Evolutionary conservation across 2,888 invertebrate species (phyloP), one percentile per base, ranked within the genome.

Genomic region (Melitaea athalia): DNA sequence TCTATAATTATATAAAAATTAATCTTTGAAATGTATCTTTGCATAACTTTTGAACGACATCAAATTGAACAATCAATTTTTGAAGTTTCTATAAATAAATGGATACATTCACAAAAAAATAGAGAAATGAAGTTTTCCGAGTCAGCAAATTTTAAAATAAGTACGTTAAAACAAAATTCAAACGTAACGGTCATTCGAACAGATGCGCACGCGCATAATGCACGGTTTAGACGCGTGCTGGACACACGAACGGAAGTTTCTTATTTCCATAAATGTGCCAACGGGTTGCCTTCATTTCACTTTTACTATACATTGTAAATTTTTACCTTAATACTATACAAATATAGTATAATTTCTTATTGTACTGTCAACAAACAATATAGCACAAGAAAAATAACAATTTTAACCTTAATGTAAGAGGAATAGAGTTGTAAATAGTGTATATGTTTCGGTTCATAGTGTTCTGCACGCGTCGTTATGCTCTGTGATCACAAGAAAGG

Each of bases 161-260:
- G 49, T 69, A 62, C 70, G 63, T 67, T 75, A 72, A 67, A 61
- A 71, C 71, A 66, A 17, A 71, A 76, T 79, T 75, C 52, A 71
- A 81, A 79, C 66, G 59, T 70, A 83, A 79, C 78, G 71, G 79
- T 73, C 87, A 86, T 52, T 68, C 80, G 47, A 65, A 57, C 84
- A 83, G 82, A 83, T 69, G 72, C 75, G 80, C 75, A 77, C 75
- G 76, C 74, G 79, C 81, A 80, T 81, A 81, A 75, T 75, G 84
- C 82, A 84, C 85, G 75, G 76, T 80, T 78, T 77, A 76, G 76
- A 77, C 90, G 85, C 87, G 88, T 86, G 91, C 81, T 76, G 70
- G 81, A 72, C 91, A 89, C 91, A 84, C 87, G 92, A 89, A 76
- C 90, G 92, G 92, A 91, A 85, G 86, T 87, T 78, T 81, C 79